Evolutionary conservation across 2,888 invertebrate species (phyloP).

Genomic region (Vanessa cardui): DNA sequence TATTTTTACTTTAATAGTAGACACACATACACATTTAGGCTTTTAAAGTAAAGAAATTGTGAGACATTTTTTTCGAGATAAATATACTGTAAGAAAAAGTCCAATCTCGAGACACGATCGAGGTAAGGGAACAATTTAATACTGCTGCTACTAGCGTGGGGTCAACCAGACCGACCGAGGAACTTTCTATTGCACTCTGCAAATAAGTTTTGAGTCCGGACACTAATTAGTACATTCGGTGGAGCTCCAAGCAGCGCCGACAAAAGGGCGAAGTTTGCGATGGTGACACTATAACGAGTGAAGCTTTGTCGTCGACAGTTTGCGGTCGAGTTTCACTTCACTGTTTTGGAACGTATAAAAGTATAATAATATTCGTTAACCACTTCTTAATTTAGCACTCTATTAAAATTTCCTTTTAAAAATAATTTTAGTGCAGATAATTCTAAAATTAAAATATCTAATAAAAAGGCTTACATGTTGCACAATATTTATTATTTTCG

Average conservation of each 20-base stretch:
- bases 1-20: too few relatives aligned
- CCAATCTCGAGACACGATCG: slow-evolving; percentile 43
- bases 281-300: slow-evolving; percentile 60
- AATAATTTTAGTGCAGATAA: too few relatives aligned
- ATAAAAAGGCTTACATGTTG: too few relatives aligned
- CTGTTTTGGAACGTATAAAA: slow-evolving; percentile 23
- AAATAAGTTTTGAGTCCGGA: slow-evolving; percentile 59
- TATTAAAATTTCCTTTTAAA: too few relatives aligned
- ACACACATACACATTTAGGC: too few relatives aligned
- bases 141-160: slow-evolving; percentile 47
- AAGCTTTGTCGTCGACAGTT: slow-evolving; percentile 49
- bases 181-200: slow-evolving; percentile 70
- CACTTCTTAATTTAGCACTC: neutral
- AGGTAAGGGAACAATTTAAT: slow-evolving; percentile 56
- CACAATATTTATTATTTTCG: too few relatives aligned
- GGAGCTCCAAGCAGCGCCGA: slow-evolving; percentile 51
- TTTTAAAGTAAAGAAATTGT: too few relatives aligned
- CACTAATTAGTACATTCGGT: slow-evolving; percentile 76
- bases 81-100: slow-evolving; percentile 1
- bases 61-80: neutral
- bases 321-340: slow-evolving; percentile 35
- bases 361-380: slow-evolving; percentile 6
- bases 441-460: too few relatives aligned
- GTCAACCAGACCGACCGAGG: slow-evolving; percentile 55
- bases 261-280: slow-evolving; percentile 69